Conservation (phyloP, 2,797 vertebrate genomes). For the Coccyzus lansbergi region DNA sequence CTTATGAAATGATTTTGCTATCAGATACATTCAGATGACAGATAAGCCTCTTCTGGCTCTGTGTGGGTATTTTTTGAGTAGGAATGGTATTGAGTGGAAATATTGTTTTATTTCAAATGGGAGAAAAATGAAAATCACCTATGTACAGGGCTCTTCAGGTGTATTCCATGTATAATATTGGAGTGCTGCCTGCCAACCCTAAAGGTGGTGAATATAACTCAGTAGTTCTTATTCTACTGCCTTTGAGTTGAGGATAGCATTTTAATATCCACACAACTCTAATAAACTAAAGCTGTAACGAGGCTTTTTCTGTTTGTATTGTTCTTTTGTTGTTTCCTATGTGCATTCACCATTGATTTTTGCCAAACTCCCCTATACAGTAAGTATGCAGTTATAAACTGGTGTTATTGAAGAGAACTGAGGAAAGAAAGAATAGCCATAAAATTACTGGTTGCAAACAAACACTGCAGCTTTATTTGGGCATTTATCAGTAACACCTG, state of each 20-base stretch:
- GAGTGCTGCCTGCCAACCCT: background rate
- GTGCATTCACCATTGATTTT: conserved; percentile 48
- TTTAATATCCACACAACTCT: conserved; percentile 8
- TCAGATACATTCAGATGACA: background rate
- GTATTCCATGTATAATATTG: background rate
- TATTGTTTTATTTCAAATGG: background rate
- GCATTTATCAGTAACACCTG: conserved; percentile 58
- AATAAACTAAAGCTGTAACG: conserved; percentile 12
- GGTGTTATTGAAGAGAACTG: conserved; percentile 28
- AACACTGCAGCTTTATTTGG: conserved; percentile 22
- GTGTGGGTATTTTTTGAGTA: background rate
- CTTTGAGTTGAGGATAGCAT: conserved; percentile 31
- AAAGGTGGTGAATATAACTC: background rate
- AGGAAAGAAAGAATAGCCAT: conserved; percentile 26
- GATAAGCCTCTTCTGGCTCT: background rate
- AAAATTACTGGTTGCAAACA: conserved; percentile 69
- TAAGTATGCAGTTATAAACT: conserved; percentile 43
- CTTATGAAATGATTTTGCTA: background rate
- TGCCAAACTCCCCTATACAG: conserved; percentile 18
- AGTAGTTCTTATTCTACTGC: conserved; percentile 23
- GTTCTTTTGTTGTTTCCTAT: conserved; percentile 49
- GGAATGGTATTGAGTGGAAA: background rate
- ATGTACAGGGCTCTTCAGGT: background rate
- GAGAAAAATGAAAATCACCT: background rate
- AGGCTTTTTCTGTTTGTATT: conserved; percentile 31